Evolutionary conservation across 2,113 vertebrate genomes (phyloP).

Genomic region (Gallinago media): DNA sequence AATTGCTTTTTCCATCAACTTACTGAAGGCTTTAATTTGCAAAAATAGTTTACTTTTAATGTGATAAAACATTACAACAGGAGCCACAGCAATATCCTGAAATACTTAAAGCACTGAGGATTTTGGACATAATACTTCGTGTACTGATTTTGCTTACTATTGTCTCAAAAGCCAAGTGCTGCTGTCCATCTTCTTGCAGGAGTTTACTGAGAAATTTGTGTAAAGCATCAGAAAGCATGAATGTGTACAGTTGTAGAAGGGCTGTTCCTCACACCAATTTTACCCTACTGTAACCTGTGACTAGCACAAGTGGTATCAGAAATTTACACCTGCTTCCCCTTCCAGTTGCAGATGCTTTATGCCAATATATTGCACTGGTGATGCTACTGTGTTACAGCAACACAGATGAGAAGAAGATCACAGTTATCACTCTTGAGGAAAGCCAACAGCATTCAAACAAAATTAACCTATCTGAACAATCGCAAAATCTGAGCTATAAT

Average conservation of each 20-base stretch:
- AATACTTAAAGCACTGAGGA: not conserved
- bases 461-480: not conserved
- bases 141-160: not conserved
- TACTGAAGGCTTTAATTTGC: slow-evolving; percentile 76
- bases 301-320: not conserved
- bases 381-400: not conserved
- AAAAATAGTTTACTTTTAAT: slow-evolving; percentile 74
- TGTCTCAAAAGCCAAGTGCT: not conserved
- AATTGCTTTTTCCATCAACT: slow-evolving; percentile 76
- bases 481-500: not conserved
- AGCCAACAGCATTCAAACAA: not conserved
- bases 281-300: not conserved
- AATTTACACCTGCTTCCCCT: not conserved
- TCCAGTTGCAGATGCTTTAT: not conserved
- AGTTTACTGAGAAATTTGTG: not conserved
- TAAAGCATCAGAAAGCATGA: not conserved
- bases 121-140: not conserved
- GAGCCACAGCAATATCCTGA: not conserved
- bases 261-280: not conserved
- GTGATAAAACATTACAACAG: slow-evolving; percentile 59
- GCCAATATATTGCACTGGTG: not conserved
- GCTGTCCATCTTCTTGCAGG: not conserved
- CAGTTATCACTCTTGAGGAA: not conserved
- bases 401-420: not conserved
- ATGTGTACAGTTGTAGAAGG: not conserved